A percentile compares a stretch with the other conserved stretches of the same genome.
Conservation (phyloP, 2,797 vertebrate species). For the Epinephelus coioides region DNA sequence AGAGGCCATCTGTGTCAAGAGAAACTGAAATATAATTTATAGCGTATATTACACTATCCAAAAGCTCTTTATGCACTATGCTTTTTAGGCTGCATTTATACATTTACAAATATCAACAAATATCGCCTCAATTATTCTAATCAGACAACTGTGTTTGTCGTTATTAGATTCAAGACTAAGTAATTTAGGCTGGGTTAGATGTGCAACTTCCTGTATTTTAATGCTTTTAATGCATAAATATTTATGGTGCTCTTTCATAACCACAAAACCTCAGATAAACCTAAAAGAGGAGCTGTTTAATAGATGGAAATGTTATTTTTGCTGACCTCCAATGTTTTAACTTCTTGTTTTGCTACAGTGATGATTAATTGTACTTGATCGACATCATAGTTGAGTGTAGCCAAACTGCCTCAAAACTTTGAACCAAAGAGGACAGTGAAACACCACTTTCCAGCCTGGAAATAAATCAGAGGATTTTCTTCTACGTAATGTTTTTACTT, state of each 20-base stretch:
- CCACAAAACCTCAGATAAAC: background rate
- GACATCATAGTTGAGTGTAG: background rate
- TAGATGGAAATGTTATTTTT: background rate
- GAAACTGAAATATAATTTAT: constrained; percentile 22
- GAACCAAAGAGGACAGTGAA: background rate
- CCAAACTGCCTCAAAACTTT: background rate
- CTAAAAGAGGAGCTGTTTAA: background rate
- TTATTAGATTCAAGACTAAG: background rate
- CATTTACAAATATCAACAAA: background rate
- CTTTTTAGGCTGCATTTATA: constrained; percentile 19
- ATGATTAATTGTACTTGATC: background rate
- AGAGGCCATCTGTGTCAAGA: constrained; percentile 10
- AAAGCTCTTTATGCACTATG: background rate
- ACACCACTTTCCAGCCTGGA: background rate
- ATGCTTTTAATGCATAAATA: background rate
- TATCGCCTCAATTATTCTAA: background rate
- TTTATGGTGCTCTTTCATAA: background rate
- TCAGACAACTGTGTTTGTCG: background rate
- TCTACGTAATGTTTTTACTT: background rate
- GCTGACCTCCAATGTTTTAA: background rate
- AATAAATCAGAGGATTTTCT: background rate
- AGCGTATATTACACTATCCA: background rate
- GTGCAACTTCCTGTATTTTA: background rate
- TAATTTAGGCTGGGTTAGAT: background rate
- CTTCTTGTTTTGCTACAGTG: background rate